Evolutionary conservation across 2,113 vertebrate genomes (phyloP).

Genomic region (Dipodomys ordii): DNA sequence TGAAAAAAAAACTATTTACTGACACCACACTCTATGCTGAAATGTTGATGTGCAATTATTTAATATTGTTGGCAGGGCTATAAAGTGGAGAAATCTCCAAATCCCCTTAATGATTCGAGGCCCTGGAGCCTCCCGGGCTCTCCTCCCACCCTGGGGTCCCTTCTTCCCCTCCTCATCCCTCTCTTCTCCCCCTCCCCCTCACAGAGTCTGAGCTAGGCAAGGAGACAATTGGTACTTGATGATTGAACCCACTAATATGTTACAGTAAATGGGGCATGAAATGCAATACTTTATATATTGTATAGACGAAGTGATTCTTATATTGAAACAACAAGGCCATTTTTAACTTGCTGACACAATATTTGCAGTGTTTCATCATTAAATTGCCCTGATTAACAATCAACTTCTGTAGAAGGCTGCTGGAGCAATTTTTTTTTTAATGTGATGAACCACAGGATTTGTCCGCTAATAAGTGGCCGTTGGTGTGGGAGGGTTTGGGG

Average conservation of each 20-base stretch:
- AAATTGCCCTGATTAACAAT: conserved; percentile 75
- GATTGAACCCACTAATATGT: conserved; percentile 87
- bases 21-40: not conserved
- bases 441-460: conserved; percentile 18
- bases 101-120: rapidly evolving
- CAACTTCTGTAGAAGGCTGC: not conserved
- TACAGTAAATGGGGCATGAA: conserved; percentile 88
- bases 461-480: not conserved
- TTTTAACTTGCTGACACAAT: conserved; percentile 86
- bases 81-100: not conserved
- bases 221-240: conserved; percentile 85
- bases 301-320: conserved; percentile 83
- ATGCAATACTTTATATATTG: conserved; percentile 81
- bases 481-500: not conserved
- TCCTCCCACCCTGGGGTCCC: rapidly evolving
- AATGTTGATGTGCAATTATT: not conserved
- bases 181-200: not conserved
- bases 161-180: not conserved
- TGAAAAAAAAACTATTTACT: not conserved
- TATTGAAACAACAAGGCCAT: conserved; percentile 83
- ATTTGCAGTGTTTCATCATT: conserved; percentile 75
- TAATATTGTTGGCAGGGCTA: not conserved
- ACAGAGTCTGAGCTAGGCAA: conserved; percentile 19
- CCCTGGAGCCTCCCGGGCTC: not conserved
- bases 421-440: not conserved